Base-by-base conservation (phyloP, 2,888 invertebrate species). In the Alsophila aescularia region DNA sequence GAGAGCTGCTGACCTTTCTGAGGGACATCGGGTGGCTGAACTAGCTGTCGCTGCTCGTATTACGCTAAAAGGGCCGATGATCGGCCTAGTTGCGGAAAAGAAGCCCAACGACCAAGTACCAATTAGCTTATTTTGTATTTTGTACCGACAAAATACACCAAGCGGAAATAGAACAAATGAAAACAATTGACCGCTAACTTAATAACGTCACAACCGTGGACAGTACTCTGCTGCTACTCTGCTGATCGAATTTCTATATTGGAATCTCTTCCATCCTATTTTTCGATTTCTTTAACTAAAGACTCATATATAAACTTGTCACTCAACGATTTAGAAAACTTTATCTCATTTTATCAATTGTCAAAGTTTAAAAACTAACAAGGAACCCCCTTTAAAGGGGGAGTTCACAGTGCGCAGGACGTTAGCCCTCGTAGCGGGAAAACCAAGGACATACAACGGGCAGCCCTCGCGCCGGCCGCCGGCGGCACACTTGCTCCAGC, bases 351-450 rank as follows among this genome's bases (percentile, higher is more conserved):
- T 86, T 83, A 90, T 85, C 86, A 88, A 89, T 90, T 87, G 87
- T 87, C 83, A 83, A 90, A 90, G 86, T 90, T 90, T 88, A 86
- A 89, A 90, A 90, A 89, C 87, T 90, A 87, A 90, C 86, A 85
- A 82, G 87, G 80, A 81, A n/a, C n/a, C n/a, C 87, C 85, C 85
- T 88, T 87, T 81, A 78, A 83, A 79, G 8, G 77, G 74, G 54
- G 74, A 75, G 78, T 75, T 71, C 72, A 73, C 72, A 87, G 70
- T 89, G 90, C 89, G 89, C 90, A 89, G 89, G 90, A 79, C 87
- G 66, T 41, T 36, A 57, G 55, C 50, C 76, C 75, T 75, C 77
- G 83, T 85, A 85, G 85, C 85, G 87, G 85, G 85, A 86, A 81
- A 83, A 79, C 80, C 85, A 87, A 89, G 89, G 90, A 83, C 88